Percentiles rank a stretch among this genome's conserved stretches.
phyloP scores from a whole-genome alignment of 2,888 invertebrate genomes.

The Noctuana brunneofusca region DNA sequence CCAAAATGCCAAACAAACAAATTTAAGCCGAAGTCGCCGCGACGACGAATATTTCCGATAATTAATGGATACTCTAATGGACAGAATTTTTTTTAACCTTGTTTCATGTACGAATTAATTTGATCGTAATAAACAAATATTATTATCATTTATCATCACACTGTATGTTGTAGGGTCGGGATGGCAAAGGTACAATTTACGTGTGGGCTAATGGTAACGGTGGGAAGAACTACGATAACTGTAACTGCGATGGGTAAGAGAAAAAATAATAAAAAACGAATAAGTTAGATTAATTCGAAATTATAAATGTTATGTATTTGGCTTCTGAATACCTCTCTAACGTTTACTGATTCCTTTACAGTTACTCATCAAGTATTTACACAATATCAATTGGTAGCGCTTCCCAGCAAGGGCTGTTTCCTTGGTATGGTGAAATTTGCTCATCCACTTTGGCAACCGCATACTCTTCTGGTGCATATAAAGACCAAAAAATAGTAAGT shows the following conservation, averaged over 20 bases:
- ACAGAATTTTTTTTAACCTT: no score
- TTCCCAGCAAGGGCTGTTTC: conserved; percentile 90
- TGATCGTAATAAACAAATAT: neutral
- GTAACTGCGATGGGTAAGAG: conserved; percentile 95
- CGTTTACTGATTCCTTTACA: conserved; percentile 42
- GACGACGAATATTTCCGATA: no score
- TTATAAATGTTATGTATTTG: neutral
- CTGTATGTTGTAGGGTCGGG: conserved; percentile 83
- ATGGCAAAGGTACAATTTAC: conserved; percentile 92
- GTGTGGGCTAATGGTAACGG: conserved; percentile 98
- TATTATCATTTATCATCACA: neutral
- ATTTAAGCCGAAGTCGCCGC: no score
- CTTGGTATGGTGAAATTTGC: conserved; percentile 96
- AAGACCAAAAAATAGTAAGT: conserved; percentile 94
- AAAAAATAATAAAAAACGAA: neutral
- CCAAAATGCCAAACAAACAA: no score
- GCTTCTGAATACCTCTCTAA: neutral
- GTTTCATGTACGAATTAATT: no score
- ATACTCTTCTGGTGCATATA: conserved; percentile 93
- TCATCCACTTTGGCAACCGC: conserved; percentile 94
- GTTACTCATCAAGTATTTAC: conserved; percentile 88
- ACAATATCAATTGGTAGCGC: conserved; percentile 95
- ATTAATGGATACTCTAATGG: no score
- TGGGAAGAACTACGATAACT: conserved; percentile 91
- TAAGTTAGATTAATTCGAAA: neutral